Evolutionary conservation across 2,888 invertebrate genomes (phyloP).

Genomic region (Epinotia ramella): DNA sequence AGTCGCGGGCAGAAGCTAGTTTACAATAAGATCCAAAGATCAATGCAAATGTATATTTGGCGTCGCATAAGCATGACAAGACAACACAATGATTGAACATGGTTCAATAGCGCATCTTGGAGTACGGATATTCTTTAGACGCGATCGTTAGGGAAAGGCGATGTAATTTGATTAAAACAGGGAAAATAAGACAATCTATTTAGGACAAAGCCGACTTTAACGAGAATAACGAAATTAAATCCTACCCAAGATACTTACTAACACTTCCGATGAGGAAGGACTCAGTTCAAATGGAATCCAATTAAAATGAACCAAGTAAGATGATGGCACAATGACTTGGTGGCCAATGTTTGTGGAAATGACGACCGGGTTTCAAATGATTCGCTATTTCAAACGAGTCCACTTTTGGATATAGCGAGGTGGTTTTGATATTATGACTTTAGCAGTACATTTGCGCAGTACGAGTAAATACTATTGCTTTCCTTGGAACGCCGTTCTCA

Average conservation of each 20-base stretch:
- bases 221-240: slow-evolving; percentile 33
- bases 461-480: too few relatives aligned
- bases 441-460: too few relatives aligned
- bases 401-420: too few relatives aligned
- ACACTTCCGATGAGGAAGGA: slow-evolving; percentile 17
- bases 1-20: too few relatives aligned
- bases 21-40: too few relatives aligned
- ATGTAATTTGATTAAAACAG: slow-evolving; percentile 26
- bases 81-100: too few relatives aligned
- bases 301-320: background rate
- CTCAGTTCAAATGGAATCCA: slow-evolving; percentile 11
- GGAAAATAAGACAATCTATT: slow-evolving; percentile 34
- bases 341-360: background rate
- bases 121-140: background rate
- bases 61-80: too few relatives aligned
- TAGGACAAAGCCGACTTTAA: slow-evolving; percentile 27
- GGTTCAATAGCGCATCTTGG: background rate
- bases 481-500: too few relatives aligned
- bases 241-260: slow-evolving; percentile 19
- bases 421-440: too few relatives aligned
- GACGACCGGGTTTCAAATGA: background rate
- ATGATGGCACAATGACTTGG: background rate
- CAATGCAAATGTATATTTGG: too few relatives aligned
- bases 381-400: too few relatives aligned
- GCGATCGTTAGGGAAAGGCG: slow-evolving; percentile 1